Evolutionary conservation across 2,113 vertebrate genomes (phyloP), one percentile per base, ranked within the genome.

Genomic region (Symphodus melops): DNA sequence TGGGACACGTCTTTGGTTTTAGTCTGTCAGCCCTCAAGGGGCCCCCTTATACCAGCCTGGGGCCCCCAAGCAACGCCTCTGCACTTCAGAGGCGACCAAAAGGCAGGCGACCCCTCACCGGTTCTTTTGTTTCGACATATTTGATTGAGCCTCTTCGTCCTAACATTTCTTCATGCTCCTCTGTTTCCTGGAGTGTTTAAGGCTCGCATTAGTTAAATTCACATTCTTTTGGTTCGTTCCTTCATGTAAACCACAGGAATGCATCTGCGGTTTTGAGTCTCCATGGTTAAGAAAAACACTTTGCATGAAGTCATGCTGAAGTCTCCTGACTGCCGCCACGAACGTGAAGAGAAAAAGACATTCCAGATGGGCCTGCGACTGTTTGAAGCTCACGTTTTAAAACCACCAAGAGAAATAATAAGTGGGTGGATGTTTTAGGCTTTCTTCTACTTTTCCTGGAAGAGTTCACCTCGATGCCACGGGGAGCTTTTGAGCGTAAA

Each of bases 301-400:
- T 41, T 19, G 8, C 61, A 51, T 87, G 86, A 90, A 83, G 87
- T 88, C 71, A 86, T 80, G 28, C 67, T 54, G 36, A 20, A 83
- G 83, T 72, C 71, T 72, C 77, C 68, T 61, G 75, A 76, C 58
- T 68, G 55, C 57, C 64, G 67, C 72, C 85, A 64, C 79, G 85
- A 80, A 83, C 73, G 86, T 74, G 85, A 85, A 79, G 61, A 81
- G 36, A 41, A 2, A 41, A 9, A 25, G 57, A 78, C 73, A 82
- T 67, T 71, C 77, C 72, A 80, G 84, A 75, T 44, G 10, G 23
- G 21, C 21, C 53, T 9, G 49, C 53, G 55, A 75, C 77, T 77
- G 57, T 74, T 72, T 81, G 54, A 33, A 55, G 39, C 39, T 41
- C 39, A 41, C 39, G 39, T 41, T 41, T 41, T 41, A 10, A 9